Conservation (phyloP, 2,888 invertebrate species). For the Protonemura montana region DNA sequence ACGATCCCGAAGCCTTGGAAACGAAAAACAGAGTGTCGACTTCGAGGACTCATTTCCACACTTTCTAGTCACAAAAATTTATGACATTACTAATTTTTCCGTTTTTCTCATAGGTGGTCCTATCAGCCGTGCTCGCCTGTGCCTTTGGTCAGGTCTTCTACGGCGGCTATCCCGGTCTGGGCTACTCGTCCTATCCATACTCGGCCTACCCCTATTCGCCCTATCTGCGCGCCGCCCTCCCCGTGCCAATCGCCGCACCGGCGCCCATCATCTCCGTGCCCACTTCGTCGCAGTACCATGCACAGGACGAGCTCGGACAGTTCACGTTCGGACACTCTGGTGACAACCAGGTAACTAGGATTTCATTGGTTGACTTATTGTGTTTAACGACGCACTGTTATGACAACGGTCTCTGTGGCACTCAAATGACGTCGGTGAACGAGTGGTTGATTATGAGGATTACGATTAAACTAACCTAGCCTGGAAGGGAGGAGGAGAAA, state of each 20-base stretch:
- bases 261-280: constrained; percentile 41
- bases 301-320: constrained; percentile 53
- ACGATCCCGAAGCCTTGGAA: too few species aligned
- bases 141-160: constrained; percentile 40
- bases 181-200: constrained; percentile 21
- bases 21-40: too few species aligned
- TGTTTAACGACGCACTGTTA: too few species aligned
- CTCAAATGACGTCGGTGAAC: too few species aligned
- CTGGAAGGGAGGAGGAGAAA: too few species aligned
- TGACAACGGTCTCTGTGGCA: too few species aligned
- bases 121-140: constrained; percentile 42
- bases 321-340: constrained; percentile 53
- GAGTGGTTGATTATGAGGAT: too few species aligned
- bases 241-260: constrained; percentile 36
- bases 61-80: too few species aligned
- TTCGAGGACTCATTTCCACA: too few species aligned
- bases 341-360: constrained; percentile 50
- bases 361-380: too few species aligned
- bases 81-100: too few species aligned
- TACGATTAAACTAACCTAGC: too few species aligned
- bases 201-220: constrained; percentile 37
- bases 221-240: constrained; percentile 32
- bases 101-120: constrained; percentile 39
- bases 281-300: constrained; percentile 50
- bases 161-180: constrained; percentile 36